These are phyloP conservation scores for Steromphala cineraria DNA, from an alignment of 2,888 invertebrate genomes.

Conservation along the genomic window DNA sequence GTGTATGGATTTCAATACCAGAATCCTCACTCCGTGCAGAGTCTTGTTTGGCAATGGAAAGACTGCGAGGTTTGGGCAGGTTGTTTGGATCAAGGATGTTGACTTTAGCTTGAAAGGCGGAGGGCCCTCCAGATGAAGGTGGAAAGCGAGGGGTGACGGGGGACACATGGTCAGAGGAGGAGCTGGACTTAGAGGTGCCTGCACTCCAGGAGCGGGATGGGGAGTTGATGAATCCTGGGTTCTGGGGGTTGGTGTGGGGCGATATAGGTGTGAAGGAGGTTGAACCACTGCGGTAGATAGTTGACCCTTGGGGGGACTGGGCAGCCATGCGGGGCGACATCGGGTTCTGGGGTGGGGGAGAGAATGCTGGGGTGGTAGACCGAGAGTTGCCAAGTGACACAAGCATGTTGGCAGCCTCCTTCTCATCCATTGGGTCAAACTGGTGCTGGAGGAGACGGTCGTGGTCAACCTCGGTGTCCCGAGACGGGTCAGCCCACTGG, in stretches of 20 bases:
- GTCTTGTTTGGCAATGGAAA: slow-evolving; percentile 57
- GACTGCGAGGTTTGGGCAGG: slow-evolving; percentile 36
- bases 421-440: slow-evolving; percentile 91
- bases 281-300: slow-evolving; percentile 79
- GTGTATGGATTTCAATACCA: slow-evolving; percentile 65
- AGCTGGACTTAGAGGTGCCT: slow-evolving; percentile 66
- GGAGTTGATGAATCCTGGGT: slow-evolving; percentile 60
- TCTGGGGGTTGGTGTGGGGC: slow-evolving; percentile 67
- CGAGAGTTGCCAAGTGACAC: slow-evolving; percentile 95
- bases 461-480: slow-evolving; percentile 53
- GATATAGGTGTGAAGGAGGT: slow-evolving; percentile 94
- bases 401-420: slow-evolving; percentile 96
- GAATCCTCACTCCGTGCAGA: slow-evolving; percentile 63
- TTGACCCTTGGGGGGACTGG: slow-evolving; percentile 74
- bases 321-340: slow-evolving; percentile 60
- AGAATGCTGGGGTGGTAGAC: slow-evolving; percentile 92
- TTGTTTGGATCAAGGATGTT: slow-evolving; percentile 30
- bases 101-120: slow-evolving; percentile 56
- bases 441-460: slow-evolving; percentile 81
- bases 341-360: slow-evolving; percentile 67
- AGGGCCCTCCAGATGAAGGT: slow-evolving; percentile 37
- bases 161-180: slow-evolving; percentile 69
- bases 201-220: slow-evolving; percentile 67
- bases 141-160: slow-evolving; percentile 66
- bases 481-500: slow-evolving; percentile 89